A percentile compares a stretch with the other conserved stretches of the same genome.
These are phyloP conservation scores for Gouania willdenowi DNA, from an alignment of 2,797 vertebrate genomes.

Conservation along the genomic window DNA sequence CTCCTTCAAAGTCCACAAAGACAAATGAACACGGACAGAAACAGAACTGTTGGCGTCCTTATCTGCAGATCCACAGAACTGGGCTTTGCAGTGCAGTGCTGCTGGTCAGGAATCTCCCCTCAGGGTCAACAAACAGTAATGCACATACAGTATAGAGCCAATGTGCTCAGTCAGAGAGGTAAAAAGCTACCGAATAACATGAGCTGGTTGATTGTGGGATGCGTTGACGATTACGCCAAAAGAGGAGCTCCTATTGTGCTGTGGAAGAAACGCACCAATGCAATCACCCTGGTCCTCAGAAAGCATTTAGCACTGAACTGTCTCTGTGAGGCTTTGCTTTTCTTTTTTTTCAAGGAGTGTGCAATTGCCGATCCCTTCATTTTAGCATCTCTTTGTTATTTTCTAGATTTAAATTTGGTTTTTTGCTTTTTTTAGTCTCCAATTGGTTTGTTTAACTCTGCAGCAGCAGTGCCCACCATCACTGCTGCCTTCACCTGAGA, in stretches of 20 bases:
- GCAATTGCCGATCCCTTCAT: conserved; percentile 64
- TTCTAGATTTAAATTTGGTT: conserved; percentile 24
- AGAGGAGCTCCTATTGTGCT: conserved; percentile 25
- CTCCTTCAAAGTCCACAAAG: conserved; percentile 43
- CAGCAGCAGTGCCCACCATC: conserved; percentile 91
- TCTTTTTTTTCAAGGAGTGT: conserved; percentile 59
- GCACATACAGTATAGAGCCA: conserved; percentile 24
- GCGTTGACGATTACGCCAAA: conserved; percentile 21
- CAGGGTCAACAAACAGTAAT: conserved; percentile 23
- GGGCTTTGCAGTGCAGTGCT: conserved; percentile 37
- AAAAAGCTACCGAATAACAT: conserved; percentile 25
- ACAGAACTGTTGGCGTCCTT: conserved; percentile 47
- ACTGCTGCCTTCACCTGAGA: conserved; percentile 79
- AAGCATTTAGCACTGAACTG: conserved; percentile 23
- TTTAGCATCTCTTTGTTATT: conserved; percentile 46
- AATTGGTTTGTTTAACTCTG: conserved; percentile 59
- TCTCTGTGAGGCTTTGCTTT: conserved; percentile 44
- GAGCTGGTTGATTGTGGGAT: conserved; percentile 30
- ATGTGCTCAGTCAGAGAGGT: conserved; percentile 33
- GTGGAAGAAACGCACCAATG: conserved; percentile 27
- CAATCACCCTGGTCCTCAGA: conserved; percentile 20
- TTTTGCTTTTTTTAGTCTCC: conserved; percentile 47
- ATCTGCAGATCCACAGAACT: conserved; percentile 47
- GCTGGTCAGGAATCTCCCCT: conserved; percentile 30
- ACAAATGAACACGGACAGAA: conserved; percentile 31